These are phyloP conservation scores for Sebastes schlegelii DNA, from an alignment of 2,113 vertebrate genomes.

Conservation along the genomic window DNA sequence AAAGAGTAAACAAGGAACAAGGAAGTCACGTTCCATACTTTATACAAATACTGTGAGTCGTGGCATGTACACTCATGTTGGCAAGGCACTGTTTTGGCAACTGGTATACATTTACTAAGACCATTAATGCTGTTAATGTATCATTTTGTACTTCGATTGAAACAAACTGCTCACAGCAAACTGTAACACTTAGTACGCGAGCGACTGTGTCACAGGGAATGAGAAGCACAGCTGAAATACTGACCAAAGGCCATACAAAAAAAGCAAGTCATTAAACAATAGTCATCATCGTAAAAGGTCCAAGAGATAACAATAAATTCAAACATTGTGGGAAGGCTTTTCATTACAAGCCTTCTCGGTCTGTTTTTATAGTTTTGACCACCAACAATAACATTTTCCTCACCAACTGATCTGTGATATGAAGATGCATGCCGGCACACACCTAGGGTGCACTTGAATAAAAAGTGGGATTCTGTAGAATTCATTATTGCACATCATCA, in stretches of 20 bases:
- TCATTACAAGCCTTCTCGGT: not conserved
- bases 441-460: not conserved
- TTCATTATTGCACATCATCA: not conserved
- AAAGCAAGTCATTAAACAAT: too few relatives aligned
- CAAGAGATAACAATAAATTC: not conserved
- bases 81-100: not conserved
- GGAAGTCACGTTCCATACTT: not conserved
- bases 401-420: not conserved
- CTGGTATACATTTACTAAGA: not conserved
- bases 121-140: not conserved
- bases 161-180: not conserved
- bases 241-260: not conserved
- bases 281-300: not conserved
- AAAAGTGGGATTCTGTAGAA: not conserved
- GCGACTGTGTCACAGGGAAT: not conserved
- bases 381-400: not conserved
- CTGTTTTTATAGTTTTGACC: not conserved
- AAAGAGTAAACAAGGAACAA: slow-evolving; percentile 40
- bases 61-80: not conserved
- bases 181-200: not conserved
- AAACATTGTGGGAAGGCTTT: not conserved
- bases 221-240: not conserved
- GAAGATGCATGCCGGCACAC: not conserved
- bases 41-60: not conserved
- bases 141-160: not conserved